Evolutionary conservation across 1,140 invertebrate species (phyloP).

Genomic region (Solen grandis): DNA sequence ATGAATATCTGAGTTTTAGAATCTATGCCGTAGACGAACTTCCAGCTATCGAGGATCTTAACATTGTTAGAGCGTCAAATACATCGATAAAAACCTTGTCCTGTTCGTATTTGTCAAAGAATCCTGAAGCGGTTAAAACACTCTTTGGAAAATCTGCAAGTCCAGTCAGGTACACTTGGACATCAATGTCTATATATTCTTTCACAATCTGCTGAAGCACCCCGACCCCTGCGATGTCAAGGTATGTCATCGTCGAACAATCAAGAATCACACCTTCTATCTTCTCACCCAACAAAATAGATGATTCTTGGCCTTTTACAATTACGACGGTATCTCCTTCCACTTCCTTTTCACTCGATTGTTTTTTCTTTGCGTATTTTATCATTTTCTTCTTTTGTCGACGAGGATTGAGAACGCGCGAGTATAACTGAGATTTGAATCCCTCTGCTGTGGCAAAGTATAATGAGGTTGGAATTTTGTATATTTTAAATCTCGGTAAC

Average conservation of each 20-base stretch:
- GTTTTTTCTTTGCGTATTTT: not conserved
- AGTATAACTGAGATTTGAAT: slow-evolving; percentile 71
- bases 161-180: slow-evolving; percentile 40
- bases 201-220: slow-evolving; percentile 65
- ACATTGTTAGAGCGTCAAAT: slow-evolving; percentile 31
- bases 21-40: too few species aligned
- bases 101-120: slow-evolving; percentile 18
- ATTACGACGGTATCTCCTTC: not conserved
- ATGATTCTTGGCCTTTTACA: slow-evolving; percentile 16
- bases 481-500: slow-evolving; percentile 81
- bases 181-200: slow-evolving; percentile 53
- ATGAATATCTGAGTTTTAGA: too few species aligned
- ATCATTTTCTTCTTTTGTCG: slow-evolving; percentile 13
- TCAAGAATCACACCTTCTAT: slow-evolving; percentile 70
- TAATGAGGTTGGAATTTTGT: slow-evolving; percentile 74
- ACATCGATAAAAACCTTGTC: slow-evolving; percentile 25
- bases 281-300: not conserved
- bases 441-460: slow-evolving; percentile 78
- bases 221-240: slow-evolving; percentile 73
- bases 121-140: not conserved
- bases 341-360: not conserved
- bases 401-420: slow-evolving; percentile 48
- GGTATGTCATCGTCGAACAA: slow-evolving; percentile 72
- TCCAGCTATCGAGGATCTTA: too few species aligned
- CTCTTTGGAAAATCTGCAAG: not conserved